Conservation (phyloP, 2,797 vertebrate genomes). For the Sebastes ruberrimus region DNA sequence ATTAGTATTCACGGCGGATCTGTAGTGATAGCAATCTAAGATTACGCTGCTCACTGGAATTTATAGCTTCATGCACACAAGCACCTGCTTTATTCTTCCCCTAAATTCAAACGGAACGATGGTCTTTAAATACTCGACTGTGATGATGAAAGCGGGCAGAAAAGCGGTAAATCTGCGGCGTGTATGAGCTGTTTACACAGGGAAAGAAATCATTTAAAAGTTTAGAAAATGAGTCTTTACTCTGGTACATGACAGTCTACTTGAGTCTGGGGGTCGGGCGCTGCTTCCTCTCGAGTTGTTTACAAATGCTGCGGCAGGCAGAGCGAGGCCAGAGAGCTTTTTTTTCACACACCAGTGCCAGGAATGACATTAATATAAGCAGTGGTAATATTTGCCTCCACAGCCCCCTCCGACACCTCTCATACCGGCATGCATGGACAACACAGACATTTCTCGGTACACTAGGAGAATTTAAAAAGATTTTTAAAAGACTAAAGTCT, state of each 20-base stretch:
- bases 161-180: constrained; percentile 14
- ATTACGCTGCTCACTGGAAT: constrained; percentile 59
- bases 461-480: too few species aligned
- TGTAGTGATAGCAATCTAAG: constrained; percentile 50
- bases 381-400: constrained; percentile 46
- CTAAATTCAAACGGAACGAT: constrained; percentile 14
- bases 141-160: constrained; percentile 21
- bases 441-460: constrained; percentile 20
- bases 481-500: too few species aligned
- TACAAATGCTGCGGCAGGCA: constrained; percentile 57
- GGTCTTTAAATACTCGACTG: constrained; percentile 13
- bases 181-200: background rate
- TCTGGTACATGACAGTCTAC: background rate
- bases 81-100: constrained; percentile 48
- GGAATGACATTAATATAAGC: constrained; percentile 76
- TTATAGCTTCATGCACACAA: constrained; percentile 47
- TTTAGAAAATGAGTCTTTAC: constrained; percentile 11
- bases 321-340: constrained; percentile 40
- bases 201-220: constrained; percentile 21
- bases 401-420: background rate
- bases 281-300: constrained; percentile 59
- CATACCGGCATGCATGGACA: constrained; percentile 30
- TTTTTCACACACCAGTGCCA: constrained; percentile 60
- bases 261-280: background rate
- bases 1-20: constrained; percentile 63